phyloP scores from a whole-genome alignment of 2,797 vertebrate species.

The Crossoptilon crossoptilon region DNA sequence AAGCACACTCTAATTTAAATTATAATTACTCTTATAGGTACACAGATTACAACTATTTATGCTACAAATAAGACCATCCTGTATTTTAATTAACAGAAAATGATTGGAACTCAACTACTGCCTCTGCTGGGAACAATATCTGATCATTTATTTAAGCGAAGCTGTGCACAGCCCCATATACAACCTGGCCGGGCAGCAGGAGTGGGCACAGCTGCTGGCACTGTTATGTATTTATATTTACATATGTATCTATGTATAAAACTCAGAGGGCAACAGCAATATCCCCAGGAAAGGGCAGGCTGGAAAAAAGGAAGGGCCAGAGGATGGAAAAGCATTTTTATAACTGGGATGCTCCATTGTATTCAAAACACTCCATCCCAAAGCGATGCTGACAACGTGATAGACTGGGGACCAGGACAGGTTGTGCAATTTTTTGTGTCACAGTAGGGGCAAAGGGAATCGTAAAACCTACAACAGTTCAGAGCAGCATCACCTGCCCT shows the following conservation, averaged over 20 bases:
- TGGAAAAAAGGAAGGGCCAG: not conserved
- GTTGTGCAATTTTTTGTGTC: not conserved
- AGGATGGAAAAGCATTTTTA: not conserved
- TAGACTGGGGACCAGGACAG: not conserved
- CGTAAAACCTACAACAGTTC: not conserved
- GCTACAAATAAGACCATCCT: constrained; percentile 62
- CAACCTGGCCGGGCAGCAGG: constrained; percentile 21
- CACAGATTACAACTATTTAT: constrained; percentile 71
- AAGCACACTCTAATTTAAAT: constrained; percentile 55
- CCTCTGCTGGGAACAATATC: constrained; percentile 60
- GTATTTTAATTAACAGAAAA: constrained; percentile 72
- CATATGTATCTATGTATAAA: not conserved
- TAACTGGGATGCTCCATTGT: not conserved
- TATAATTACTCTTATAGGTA: constrained; percentile 68
- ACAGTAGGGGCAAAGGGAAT: not conserved
- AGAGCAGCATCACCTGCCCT: not conserved
- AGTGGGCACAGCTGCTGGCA: not conserved
- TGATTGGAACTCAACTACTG: constrained; percentile 59
- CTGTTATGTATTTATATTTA: not conserved
- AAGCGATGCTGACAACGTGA: not conserved
- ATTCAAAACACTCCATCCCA: not conserved
- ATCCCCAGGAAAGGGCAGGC: not conserved
- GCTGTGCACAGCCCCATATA: not conserved
- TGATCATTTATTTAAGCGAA: constrained; percentile 48
- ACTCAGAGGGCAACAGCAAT: not conserved